Base-by-base conservation (phyloP, 2,797 vertebrate species). In the Hapalemur alaotrensis region DNA sequence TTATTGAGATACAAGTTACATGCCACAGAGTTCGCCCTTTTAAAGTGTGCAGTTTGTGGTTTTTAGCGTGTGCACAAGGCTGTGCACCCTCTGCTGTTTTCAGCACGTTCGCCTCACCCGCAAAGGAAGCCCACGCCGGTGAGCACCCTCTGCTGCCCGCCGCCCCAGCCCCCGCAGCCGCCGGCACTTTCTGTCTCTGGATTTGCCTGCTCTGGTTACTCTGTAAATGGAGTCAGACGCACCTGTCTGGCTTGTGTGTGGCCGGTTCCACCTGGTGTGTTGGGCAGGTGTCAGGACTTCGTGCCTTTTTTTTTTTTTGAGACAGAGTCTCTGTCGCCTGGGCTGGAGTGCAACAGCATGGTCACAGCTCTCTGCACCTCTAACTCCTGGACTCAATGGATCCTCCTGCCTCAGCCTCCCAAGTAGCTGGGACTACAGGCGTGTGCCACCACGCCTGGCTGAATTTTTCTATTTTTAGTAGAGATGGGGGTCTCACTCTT, bases 11-110 rank as follows among this genome's bases (percentile, higher is more conserved):
- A 3, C 4, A 38, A 18, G 25, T 32, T 59, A 38, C 17, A 4
- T 0, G 0, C 41, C 22, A 0, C 0, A 0, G 32, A 23, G 32
- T 8, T 23, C 32, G 2, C 38, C 48, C 67, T 6, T 48, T 11
- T 14, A 2, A 35, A 5, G 38, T 2, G 6, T 5, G 5, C 4
- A 11, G 11, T 30, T 41, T 6, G 20, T 14, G 22, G 1, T 12
- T 59, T 63, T 75, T 38, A 30, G 4, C 5, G 0, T 7, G 3
- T 7, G n/a, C 13, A 15, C 22, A 10, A 65, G 32, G 17, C 14
- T 25, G 32, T 35, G 46, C 18, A 9, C 4, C 46, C 43, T 0
- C 17, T 12, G 1, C 22, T 28, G 13, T 57, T 41, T 30, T 22
- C 32, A n/a, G 32, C 20, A 35, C 38, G 2, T 1, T 20, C 30